Conservation (phyloP, 2,797 vertebrate genomes). For the Vespertilio murinus region DNA sequence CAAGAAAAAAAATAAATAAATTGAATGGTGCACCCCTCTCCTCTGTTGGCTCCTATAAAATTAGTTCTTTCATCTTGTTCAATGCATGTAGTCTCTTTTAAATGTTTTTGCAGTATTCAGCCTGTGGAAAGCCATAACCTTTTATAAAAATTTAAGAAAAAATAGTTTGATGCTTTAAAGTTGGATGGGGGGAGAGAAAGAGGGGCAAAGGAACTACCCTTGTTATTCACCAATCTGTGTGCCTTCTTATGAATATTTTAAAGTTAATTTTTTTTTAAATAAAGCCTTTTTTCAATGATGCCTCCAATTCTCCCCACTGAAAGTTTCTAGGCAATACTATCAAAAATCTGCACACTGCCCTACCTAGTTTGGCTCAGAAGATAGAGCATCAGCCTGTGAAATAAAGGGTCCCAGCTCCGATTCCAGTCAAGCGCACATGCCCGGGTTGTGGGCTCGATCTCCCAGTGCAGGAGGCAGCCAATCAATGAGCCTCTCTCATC, state of each 20-base stretch:
- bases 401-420: too few relatives aligned
- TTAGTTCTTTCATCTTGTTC: constrained; percentile 11
- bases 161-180: neutral
- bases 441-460: too few relatives aligned
- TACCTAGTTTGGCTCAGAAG: too few relatives aligned
- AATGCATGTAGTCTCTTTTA: neutral
- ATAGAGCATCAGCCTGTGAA: too few relatives aligned
- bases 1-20: constrained; percentile 76
- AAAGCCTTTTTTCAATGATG: neutral
- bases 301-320: neutral
- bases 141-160: neutral
- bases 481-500: too few relatives aligned
- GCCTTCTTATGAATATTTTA: neutral
- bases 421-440: too few relatives aligned
- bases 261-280: neutral
- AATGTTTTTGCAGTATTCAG: neutral
- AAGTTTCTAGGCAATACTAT: neutral
- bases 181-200: too few relatives aligned
- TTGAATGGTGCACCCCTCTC: constrained; percentile 77
- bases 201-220: neutral
- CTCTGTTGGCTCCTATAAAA: constrained; percentile 47
- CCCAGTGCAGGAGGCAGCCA: too few relatives aligned
- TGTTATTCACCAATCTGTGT: neutral
- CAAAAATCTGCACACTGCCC: neutral
- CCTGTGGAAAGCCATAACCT: neutral